These are phyloP conservation scores for Rhinoraja longicauda DNA, from an alignment of 2,797 vertebrate species.

Conservation along the genomic window DNA sequence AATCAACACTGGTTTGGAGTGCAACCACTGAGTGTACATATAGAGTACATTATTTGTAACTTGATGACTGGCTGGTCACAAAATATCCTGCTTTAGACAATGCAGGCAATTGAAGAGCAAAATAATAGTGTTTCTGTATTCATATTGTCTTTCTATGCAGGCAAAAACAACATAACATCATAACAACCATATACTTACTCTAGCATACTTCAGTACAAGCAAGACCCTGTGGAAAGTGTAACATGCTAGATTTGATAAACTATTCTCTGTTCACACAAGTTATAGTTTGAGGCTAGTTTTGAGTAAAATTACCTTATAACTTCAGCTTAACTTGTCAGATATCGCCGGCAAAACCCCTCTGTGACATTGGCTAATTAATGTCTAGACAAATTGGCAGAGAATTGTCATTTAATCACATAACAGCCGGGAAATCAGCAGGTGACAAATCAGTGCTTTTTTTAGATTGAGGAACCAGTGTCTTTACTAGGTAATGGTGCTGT, in stretches of 20 bases:
- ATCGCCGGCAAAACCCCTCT: slow-evolving; percentile 29
- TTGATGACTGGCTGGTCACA: background rate
- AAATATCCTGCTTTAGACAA: background rate
- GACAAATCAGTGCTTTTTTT: slow-evolving; percentile 43
- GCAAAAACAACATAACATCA: background rate
- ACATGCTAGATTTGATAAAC: background rate
- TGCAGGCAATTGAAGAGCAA: background rate
- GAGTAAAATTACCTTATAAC: background rate
- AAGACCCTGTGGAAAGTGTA: no score
- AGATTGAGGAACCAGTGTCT: slow-evolving; percentile 35
- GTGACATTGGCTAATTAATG: slow-evolving; percentile 42
- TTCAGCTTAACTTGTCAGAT: background rate
- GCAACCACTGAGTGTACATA: no score
- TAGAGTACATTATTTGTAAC: no score
- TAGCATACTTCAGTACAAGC: background rate
- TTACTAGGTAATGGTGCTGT: slow-evolving; percentile 39
- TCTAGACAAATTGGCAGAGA: slow-evolving; percentile 42
- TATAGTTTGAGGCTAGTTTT: background rate
- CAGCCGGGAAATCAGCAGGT: slow-evolving; percentile 43
- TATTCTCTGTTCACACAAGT: background rate
- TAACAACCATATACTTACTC: background rate
- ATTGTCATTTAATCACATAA: slow-evolving; percentile 46
- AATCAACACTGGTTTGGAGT: no score
- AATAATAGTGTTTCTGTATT: background rate
- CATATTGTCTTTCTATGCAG: background rate